phyloP scores from a whole-genome alignment of 2,888 invertebrate genomes.

The Carcina quercana region DNA sequence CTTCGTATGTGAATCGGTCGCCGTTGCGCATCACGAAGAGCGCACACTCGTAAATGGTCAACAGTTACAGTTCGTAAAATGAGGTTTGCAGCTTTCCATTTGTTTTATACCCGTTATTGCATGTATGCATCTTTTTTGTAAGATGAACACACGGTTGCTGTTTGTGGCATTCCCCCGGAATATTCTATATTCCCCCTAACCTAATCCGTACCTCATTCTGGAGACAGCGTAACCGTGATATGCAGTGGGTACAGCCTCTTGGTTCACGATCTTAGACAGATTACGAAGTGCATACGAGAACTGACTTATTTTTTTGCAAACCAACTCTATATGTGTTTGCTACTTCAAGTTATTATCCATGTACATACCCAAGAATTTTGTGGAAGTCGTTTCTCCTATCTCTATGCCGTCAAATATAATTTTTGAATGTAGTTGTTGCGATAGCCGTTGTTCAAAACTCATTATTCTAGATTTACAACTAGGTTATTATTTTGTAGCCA shows the following conservation, averaged over 20 bases:
- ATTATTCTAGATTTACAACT: not conserved
- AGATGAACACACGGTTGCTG: not conserved
- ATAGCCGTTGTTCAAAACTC: not conserved
- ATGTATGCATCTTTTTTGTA: not conserved
- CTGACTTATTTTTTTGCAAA: not conserved
- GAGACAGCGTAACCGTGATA: not conserved
- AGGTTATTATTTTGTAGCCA: not conserved
- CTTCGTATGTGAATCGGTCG: no score
- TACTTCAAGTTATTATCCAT: not conserved
- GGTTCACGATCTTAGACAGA: not conserved
- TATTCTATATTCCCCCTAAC: no score
- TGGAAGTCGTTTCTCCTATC: not conserved
- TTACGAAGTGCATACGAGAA: not conserved
- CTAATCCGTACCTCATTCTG: not conserved
- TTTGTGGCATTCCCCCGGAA: not conserved
- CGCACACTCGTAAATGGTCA: no score
- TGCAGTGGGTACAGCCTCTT: not conserved
- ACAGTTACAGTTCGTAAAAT: no score
- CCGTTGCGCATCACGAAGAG: no score
- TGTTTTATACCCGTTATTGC: not conserved
- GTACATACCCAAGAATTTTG: not conserved
- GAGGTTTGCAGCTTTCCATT: no score
- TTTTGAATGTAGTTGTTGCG: not conserved
- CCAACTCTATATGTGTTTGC: not conserved
- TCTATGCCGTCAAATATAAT: not conserved